Conservation (phyloP, 2,888 invertebrate genomes). For the Furcula furcula region DNA sequence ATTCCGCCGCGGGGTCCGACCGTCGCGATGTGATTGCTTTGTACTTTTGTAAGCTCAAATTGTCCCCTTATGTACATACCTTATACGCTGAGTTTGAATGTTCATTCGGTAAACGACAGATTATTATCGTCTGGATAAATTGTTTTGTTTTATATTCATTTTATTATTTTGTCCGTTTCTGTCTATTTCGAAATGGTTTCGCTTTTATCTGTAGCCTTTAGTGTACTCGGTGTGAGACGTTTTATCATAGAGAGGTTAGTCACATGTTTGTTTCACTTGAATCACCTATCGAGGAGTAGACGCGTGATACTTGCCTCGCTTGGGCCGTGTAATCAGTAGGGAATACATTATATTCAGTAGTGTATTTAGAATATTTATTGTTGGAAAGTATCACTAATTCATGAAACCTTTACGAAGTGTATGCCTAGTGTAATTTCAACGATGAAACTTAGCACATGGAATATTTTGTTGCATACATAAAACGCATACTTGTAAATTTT, state of each 20-base stretch:
- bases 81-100: conserved; percentile 63
- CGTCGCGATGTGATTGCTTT: conserved; percentile 77
- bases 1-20: conserved; percentile 74
- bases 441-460: conserved; percentile 61
- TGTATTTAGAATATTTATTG: conserved; percentile 72
- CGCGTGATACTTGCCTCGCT: conserved; percentile 57
- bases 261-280: conserved; percentile 44
- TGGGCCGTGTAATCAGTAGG: conserved; percentile 70
- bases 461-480: conserved; percentile 63
- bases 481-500: conserved; percentile 76
- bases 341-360: conserved; percentile 67
- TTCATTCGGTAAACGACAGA: conserved; percentile 68
- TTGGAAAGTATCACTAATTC: conserved; percentile 64
- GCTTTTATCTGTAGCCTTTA: conserved; percentile 40
- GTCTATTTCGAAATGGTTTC: conserved; percentile 40
- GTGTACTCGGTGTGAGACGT: conserved; percentile 40
- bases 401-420: conserved; percentile 55
- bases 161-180: conserved; percentile 35
- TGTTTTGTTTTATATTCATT: conserved; percentile 57
- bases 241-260: conserved; percentile 36
- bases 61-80: conserved; percentile 76
- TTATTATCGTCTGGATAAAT: conserved; percentile 63
- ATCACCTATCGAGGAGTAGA: conserved; percentile 37
- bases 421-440: conserved; percentile 67
- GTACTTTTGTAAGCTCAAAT: conserved; percentile 81